Conservation (phyloP, 1,140 invertebrate species). For the Drosophila littoralis region DNA sequence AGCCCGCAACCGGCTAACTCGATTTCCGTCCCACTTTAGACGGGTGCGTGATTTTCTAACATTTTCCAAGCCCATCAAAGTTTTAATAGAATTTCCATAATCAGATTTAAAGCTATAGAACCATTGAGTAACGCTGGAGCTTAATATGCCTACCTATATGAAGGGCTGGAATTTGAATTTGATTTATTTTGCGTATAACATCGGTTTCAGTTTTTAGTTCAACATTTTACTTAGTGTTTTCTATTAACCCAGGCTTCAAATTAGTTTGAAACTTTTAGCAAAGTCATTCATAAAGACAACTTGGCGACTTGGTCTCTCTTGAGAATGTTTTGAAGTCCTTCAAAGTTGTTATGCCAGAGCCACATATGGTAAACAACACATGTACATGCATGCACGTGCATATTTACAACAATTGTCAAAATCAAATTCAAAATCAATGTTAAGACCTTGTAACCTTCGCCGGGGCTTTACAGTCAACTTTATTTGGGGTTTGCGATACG, state of each 20-base stretch:
- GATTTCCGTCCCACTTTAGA: constrained; percentile 43
- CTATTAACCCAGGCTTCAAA: neutral
- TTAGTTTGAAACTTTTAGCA: neutral
- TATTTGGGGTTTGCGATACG: constrained; percentile 34
- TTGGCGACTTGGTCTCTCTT: neutral
- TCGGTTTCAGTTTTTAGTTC: too few species aligned
- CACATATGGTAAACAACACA: constrained; percentile 16
- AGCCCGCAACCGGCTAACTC: constrained; percentile 48
- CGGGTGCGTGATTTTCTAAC: constrained; percentile 67
- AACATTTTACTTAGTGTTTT: too few species aligned
- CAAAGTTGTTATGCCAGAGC: constrained; percentile 36
- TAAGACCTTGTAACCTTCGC: constrained; percentile 55
- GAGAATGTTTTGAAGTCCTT: constrained; percentile 31
- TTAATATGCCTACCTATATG: neutral
- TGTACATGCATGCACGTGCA: neutral
- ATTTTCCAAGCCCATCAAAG: constrained; percentile 57
- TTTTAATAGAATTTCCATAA: constrained; percentile 76
- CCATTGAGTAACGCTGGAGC: neutral
- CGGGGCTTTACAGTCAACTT: constrained; percentile 11
- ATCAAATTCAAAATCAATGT: constrained; percentile 61
- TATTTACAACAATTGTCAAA: constrained; percentile 38
- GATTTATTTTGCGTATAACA: neutral
- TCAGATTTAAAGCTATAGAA: constrained; percentile 55
- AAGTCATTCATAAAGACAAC: too few species aligned
- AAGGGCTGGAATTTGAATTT: constrained; percentile 3